Percentiles rank a stretch among this genome's conserved stretches.
Evolutionary conservation across 1,140 invertebrate genomes (phyloP).

Genomic region (Harlomillsia oculata): DNA sequence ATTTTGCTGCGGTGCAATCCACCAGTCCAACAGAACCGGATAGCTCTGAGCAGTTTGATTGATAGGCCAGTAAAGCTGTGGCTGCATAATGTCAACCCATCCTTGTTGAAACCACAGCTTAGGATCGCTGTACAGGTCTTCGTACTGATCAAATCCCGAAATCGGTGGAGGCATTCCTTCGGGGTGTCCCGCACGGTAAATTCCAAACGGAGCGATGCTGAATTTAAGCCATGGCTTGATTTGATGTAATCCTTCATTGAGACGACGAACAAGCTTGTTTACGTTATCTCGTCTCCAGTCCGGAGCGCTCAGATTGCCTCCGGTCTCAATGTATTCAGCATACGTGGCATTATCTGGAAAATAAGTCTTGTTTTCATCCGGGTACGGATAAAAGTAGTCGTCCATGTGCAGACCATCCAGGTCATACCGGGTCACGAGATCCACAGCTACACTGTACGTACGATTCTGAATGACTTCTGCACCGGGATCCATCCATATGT

Average conservation of each 20-base stretch:
- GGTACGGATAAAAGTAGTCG: conserved; percentile 34
- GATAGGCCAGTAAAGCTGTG: conserved; percentile 30
- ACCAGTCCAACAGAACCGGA: conserved; percentile 28
- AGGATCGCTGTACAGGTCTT: conserved; percentile 21
- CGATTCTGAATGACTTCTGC: conserved; percentile 17
- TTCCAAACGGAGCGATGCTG: conserved; percentile 31
- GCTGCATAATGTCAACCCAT: conserved; percentile 24
- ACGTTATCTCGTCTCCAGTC: conserved; percentile 34
- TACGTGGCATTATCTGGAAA: conserved; percentile 29
- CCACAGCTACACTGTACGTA: conserved; percentile 20
- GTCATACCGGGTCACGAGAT: conserved; percentile 25
- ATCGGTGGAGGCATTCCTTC: conserved; percentile 29
- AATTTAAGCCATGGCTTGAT: conserved; percentile 25
- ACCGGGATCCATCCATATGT: conserved; percentile 32
- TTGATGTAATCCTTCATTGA: conserved; percentile 17
- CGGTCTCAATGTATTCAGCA: conserved; percentile 4
- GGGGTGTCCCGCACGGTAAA: conserved; percentile 23
- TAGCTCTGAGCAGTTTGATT: conserved; percentile 27
- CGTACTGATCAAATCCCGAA: conserved; percentile 29
- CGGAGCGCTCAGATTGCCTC: conserved; percentile 1
- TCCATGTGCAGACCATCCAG: conserved; percentile 34
- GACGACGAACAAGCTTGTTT: conserved; percentile 19
- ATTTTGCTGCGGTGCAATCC: conserved; percentile 26
- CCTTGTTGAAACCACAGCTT: conserved; percentile 25
- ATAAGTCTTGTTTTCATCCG: conserved; percentile 6